Evolutionary conservation across 2,888 invertebrate species (phyloP), one percentile per base, ranked within the genome.

Genomic region (Thelaira solivaga): DNA sequence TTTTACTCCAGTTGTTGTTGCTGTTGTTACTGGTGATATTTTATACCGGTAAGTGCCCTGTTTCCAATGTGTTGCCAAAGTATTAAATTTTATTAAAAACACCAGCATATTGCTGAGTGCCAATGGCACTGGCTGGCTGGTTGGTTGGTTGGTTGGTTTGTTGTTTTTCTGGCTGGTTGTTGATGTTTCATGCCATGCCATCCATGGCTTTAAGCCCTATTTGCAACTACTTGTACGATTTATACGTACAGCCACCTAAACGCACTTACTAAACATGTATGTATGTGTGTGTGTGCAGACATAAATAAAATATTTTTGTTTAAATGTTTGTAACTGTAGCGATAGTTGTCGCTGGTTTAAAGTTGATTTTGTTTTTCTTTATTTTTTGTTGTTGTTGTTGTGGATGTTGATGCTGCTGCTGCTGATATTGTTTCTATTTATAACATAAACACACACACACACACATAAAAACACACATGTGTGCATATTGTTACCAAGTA

Each of bases 81-180:
- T 78, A 78, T 78, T 78, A 78, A 69, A 78, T 78, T 74, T 74
- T 69, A 74, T 78, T 78, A 78, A 78, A 69, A 24, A 61, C 61
- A 36, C 55, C 61, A 73, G 69, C 74, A 74, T 69, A 74, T 74
- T 69, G 74, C 61, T 78, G 73, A 69, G 41, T 65, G 78, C 78
- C 78, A 78, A 65, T 61, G 74, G 78, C 78, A 74, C 53, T 57
- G 45, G 65, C 29, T 31, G 41, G 36, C 26, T 39, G 34, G 20
- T 22, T 16, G 41, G 53, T 45, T 31, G 53, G 13, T 20, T 39
- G 24, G 22, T 16, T 57, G 39, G 13, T 11, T 31, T 34, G 1
- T 20, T 34, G 36, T 18, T 43, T 45, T 6, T 20, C 29, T 62
- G 61, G 26, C 18, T 64, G 49, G 4, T 13, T 47, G 36, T 55